phyloP scores from a whole-genome alignment of 2,888 invertebrate species.

The Euphydryas editha region DNA sequence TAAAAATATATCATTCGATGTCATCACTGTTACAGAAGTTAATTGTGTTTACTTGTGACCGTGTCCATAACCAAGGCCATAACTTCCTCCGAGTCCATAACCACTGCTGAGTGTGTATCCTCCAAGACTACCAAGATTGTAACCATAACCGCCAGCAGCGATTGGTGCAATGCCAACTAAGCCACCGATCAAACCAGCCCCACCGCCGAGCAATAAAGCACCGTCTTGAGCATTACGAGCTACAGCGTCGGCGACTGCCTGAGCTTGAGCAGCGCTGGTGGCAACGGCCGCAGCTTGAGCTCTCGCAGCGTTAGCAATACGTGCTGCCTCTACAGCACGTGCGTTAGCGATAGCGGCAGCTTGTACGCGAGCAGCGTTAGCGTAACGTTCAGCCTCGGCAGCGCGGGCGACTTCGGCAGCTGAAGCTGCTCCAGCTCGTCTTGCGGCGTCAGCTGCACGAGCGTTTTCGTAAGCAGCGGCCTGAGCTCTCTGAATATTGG shows the following conservation, averaged over 20 bases:
- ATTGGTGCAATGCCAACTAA: conserved; percentile 43
- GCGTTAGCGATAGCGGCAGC: conserved; percentile 75
- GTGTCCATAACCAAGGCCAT: conserved; percentile 38
- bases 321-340: conserved; percentile 72
- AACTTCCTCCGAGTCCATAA: conserved; percentile 40
- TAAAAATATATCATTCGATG: conserved; percentile 17
- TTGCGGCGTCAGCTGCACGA: conserved; percentile 71
- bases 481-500: conserved; percentile 74
- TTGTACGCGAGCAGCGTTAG: conserved; percentile 73
- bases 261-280: conserved; percentile 66
- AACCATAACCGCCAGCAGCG: conserved; percentile 43
- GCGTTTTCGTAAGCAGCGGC: conserved; percentile 77
- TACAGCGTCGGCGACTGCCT: conserved; percentile 66
- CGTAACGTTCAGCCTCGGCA: conserved; percentile 65
- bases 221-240: conserved; percentile 70
- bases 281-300: conserved; percentile 67
- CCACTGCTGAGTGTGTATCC: conserved; percentile 37
- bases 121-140: conserved; percentile 46
- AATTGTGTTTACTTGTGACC: conserved; percentile 44
- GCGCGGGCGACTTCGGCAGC: conserved; percentile 64
- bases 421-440: conserved; percentile 66
- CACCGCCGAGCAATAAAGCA: conserved; percentile 61
- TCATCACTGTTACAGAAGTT: conserved; percentile 30
- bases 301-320: conserved; percentile 70
- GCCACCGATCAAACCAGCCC: conserved; percentile 46